Base-by-base conservation (phyloP, 2,888 invertebrate species). In the Ornithoptera priamus region DNA sequence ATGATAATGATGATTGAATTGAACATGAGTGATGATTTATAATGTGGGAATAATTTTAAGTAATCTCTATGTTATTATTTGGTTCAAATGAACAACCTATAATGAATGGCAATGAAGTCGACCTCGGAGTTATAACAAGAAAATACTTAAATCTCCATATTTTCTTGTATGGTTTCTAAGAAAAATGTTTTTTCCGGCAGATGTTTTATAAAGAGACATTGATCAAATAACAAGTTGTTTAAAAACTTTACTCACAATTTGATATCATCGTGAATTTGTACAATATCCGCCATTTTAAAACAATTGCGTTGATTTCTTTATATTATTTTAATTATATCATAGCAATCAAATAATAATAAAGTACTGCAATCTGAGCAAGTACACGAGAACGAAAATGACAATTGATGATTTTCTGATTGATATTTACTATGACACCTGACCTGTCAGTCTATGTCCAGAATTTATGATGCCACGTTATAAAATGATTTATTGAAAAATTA, bases 221-320 rank as follows among this genome's bases (percentile, higher is more conserved):
- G 20, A 59, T 70, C 39, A 18, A 61, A 15, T 62, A 50, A 65
- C 17, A 56, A 50, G 42, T 39, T 56, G 22, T 39, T 53, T 46
- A 46, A 63, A 57, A 65, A 72, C 71, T 65, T 36, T 56, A 60
- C 95, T 95, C 87, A 95, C 95, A 96, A 85, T 86, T 95, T 95
- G 86, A 96, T 94, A 87, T 96, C 96, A 92, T 96, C 95, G 83
- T 95, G 94, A 77, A 96, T 93, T 82, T 82, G 74, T 94, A 95
- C 82, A 89, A 96, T 81, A 94, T 97, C 82, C 84, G 89, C 92
- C 92, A 92, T 92, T 80, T 77, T 85, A 67, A 59, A 75, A 62
- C 72, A 22, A 59, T 71, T 20, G 20, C 46, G 6, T 24, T 42
- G 17, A 8, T 24, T 60, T 60, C 20, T 56, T 58, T 62, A 39